Base-by-base conservation (phyloP, 2,888 invertebrate genomes). In the Meganola albula region DNA sequence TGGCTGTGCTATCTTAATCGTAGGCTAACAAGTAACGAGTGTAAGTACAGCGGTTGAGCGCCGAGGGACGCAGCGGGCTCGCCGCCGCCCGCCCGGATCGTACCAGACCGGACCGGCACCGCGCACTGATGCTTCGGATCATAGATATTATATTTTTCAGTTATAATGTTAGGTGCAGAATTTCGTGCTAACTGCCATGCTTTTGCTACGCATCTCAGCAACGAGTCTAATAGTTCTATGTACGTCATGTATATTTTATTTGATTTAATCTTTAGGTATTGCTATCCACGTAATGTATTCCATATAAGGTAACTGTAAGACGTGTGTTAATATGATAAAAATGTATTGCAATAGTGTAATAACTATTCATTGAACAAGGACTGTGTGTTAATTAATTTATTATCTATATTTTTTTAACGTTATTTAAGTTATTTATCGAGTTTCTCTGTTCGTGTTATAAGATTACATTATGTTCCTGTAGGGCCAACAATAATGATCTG, bases 381-480 rank as follows among this genome's bases (percentile, higher is more conserved):
- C 76, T 82, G 68, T 74, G 71, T 74, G 79, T 80, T 84, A 77
- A 83, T 82, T 84, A 83, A 84, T 84, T 84, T 70, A 73, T 64
- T 74, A 69, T 70, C 58, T 58, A 37, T 66, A 63, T 59, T 71
- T 16, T 66, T 69, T 60, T 64, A 62, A 65, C 60, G 65, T 66
- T 71, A 66, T 66, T 73, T 84, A 82, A 83, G 76, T 83, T 82
- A 83, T 83, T 80, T 82, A 77, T 79, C 74, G 63, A 64, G 61
- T 69, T 74, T 73, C 71, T 73, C 55, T 40, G 37, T 44, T 35
- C 46, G 34, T 48, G 31, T 68, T 64, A 49, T 57, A 53, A 62
- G 66, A 62, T 68, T 58, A 59, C 59, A 60, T 63, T n/a, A 69
- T 64, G 59, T 58, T 67, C 62, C 62, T 59, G 53, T 58, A 57